Conservation (phyloP, 2,113 vertebrate genomes). For the Paratilapia polleni region DNA sequence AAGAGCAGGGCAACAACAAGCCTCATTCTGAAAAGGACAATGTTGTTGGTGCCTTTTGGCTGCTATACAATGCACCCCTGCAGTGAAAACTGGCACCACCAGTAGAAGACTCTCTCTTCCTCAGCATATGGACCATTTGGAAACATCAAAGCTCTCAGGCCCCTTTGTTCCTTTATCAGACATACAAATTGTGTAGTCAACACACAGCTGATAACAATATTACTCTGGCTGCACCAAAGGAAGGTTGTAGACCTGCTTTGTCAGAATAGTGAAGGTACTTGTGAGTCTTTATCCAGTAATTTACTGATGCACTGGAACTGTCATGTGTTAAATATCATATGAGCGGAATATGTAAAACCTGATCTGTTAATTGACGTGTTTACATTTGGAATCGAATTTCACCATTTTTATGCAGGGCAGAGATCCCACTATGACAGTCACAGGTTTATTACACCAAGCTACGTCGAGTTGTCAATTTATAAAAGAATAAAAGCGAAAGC, state of each 20-base stretch:
- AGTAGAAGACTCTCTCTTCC: conserved; percentile 38
- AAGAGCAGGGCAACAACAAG: conserved; percentile 3
- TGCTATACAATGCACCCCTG: conserved; percentile 26
- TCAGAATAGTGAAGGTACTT: conserved; percentile 1
- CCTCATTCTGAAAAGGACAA: conserved; percentile 13
- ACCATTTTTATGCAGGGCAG: background rate
- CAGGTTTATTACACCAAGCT: background rate
- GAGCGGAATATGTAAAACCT: background rate
- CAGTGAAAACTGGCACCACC: conserved; percentile 51
- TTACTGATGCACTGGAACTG: background rate
- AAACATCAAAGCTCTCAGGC: conserved; percentile 70
- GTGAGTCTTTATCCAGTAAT: background rate
- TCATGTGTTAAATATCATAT: background rate
- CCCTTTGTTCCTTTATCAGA: conserved; percentile 76
- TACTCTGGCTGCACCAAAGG: conserved; percentile 40
- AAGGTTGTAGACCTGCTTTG: conserved; percentile 9
- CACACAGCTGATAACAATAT: conserved; percentile 69
- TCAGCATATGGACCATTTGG: conserved; percentile 66
- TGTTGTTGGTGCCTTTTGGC: conserved; percentile 55
- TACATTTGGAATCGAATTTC: background rate
- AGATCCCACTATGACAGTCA: background rate
- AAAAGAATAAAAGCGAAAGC: background rate
- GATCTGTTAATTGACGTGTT: background rate
- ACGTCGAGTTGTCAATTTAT: background rate
- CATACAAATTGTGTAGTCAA: conserved; percentile 63